These are phyloP conservation scores for Euphydryas editha DNA, from an alignment of 2,888 invertebrate species.

Conservation along the genomic window DNA sequence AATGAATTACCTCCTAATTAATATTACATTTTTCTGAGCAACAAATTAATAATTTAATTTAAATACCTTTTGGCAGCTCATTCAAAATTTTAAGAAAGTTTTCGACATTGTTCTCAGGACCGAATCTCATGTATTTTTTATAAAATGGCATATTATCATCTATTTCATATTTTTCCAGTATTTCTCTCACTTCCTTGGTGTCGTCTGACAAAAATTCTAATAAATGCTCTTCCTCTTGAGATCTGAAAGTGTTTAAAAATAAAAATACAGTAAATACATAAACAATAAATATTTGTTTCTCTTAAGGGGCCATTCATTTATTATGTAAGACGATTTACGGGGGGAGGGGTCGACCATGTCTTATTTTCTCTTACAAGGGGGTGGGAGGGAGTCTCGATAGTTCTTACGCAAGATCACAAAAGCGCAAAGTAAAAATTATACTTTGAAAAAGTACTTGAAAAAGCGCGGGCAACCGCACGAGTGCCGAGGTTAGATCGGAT, in stretches of 20 bases:
- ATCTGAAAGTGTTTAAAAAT: constrained; percentile 50
- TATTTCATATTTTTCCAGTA: constrained; percentile 52
- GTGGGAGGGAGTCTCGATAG: too few relatives aligned
- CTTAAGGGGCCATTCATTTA: background rate
- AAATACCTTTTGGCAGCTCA: constrained; percentile 74
- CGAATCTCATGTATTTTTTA: constrained; percentile 65
- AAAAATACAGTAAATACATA: background rate
- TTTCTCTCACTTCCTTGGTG: constrained; percentile 47
- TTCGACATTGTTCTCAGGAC: constrained; percentile 65
- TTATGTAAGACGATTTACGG: too few relatives aligned
- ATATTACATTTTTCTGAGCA: too few relatives aligned
- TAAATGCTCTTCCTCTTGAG: constrained; percentile 55
- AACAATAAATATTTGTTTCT: background rate
- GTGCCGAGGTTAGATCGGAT: too few relatives aligned
- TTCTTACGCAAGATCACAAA: too few relatives aligned
- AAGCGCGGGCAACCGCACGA: too few relatives aligned
- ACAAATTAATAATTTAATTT: background rate
- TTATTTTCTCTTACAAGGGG: too few relatives aligned
- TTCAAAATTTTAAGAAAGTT: constrained; percentile 69
- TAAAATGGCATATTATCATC: constrained; percentile 62
- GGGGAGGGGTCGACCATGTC: too few relatives aligned
- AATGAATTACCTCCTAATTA: too few relatives aligned
- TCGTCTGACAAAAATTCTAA: constrained; percentile 52
- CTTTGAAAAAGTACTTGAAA: too few relatives aligned
- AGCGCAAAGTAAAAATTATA: too few relatives aligned